phyloP scores from a whole-genome alignment of 1,140 invertebrate species.

The Procambarus clarkii region DNA sequence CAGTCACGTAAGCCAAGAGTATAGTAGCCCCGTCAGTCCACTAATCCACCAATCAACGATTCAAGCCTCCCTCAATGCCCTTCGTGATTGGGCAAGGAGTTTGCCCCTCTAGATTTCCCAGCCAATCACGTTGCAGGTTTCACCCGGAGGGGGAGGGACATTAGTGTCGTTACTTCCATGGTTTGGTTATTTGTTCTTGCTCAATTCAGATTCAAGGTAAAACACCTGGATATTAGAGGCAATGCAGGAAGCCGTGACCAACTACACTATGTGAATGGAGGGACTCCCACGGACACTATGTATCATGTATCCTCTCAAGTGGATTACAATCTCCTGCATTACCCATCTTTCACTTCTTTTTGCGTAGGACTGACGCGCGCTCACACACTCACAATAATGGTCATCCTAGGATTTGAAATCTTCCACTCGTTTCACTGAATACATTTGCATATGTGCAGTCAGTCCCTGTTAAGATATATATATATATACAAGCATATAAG shows the following conservation, averaged over 20 bases:
- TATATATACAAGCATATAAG: too few relatives aligned
- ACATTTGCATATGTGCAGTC: neutral
- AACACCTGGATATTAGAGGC: neutral
- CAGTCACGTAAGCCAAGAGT: neutral
- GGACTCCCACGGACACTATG: neutral
- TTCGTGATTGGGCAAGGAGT: neutral
- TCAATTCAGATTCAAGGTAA: neutral
- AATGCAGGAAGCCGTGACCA: neutral
- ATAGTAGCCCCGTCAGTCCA: neutral
- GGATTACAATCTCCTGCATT: too few relatives aligned
- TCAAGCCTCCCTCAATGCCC: too few relatives aligned
- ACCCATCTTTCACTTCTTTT: too few relatives aligned
- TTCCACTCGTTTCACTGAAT: neutral
- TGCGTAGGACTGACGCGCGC: neutral
- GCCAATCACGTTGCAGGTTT: neutral
- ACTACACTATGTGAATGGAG: neutral
- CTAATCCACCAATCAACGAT: neutral
- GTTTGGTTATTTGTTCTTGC: neutral
- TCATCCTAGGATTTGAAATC: neutral
- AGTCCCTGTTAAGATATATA: too few relatives aligned
- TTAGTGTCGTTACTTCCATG: neutral
- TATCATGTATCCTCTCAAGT: too few relatives aligned
- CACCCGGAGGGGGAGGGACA: neutral
- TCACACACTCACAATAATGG: neutral
- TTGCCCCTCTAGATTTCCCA: neutral